Percentiles rank a stretch among this genome's conserved stretches.
phyloP scores from a whole-genome alignment of 2,888 invertebrate genomes.

The Volucella zonaria region DNA sequence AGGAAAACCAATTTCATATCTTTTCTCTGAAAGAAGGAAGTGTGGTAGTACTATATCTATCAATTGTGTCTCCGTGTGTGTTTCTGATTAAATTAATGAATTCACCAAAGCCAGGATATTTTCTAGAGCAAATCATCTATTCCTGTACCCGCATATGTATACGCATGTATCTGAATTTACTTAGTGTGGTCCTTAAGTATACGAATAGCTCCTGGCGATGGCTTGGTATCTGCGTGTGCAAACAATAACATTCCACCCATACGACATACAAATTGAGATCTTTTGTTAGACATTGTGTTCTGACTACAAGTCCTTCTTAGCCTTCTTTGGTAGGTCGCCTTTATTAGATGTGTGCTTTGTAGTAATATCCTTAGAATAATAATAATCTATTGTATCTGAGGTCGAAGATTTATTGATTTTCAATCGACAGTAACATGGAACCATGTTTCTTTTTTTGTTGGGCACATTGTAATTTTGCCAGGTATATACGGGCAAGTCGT shows the following conservation, averaged over 20 bases:
- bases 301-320: neutral
- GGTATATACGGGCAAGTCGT: no score
- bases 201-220: neutral
- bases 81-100: constrained; percentile 14
- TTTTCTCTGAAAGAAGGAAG: neutral
- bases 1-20: constrained; percentile 26
- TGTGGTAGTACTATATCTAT: no score
- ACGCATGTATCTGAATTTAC: constrained; percentile 22
- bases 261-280: constrained; percentile 9
- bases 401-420: constrained; percentile 38
- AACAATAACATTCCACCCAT: constrained; percentile 5
- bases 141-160: neutral
- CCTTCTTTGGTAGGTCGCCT: neutral
- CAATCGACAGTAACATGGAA: neutral
- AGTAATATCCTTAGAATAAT: constrained; percentile 10
- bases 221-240: constrained; percentile 14
- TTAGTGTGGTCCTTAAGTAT: constrained; percentile 21
- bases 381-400: constrained; percentile 9
- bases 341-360: neutral
- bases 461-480: no score
- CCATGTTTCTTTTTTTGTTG: no score
- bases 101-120: constrained; percentile 11
- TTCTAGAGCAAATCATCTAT: constrained; percentile 1
- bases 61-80: neutral
- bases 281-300: neutral